phyloP scores from a whole-genome alignment of 2,797 vertebrate species.

The Danio choprae region DNA sequence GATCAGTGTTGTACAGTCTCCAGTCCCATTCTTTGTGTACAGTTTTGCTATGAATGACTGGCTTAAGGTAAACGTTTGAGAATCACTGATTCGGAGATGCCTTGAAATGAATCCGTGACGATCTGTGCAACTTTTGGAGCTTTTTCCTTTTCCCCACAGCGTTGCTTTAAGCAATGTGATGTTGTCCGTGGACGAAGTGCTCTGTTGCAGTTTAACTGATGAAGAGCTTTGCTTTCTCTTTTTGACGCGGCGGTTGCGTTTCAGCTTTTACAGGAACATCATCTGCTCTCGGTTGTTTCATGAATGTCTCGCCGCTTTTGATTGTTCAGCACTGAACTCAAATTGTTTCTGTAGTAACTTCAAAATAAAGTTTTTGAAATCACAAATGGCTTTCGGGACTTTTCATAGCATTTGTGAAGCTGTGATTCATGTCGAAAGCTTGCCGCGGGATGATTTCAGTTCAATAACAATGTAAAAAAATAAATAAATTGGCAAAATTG shows the following conservation, averaged over 20 bases:
- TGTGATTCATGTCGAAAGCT: too few relatives aligned
- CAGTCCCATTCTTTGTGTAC: conserved; percentile 35
- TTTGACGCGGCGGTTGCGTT: conserved; percentile 43
- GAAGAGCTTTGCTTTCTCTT: conserved; percentile 51
- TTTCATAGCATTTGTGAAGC: background rate
- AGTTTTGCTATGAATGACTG: conserved; percentile 46
- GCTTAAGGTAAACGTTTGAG: conserved; percentile 34
- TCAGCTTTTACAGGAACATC: conserved; percentile 55
- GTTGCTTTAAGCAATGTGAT: conserved; percentile 37
- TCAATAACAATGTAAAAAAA: too few relatives aligned
- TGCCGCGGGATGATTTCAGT: too few relatives aligned
- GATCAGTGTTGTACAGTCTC: conserved; percentile 55
- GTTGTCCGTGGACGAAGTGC: conserved; percentile 29
- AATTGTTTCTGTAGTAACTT: conserved; percentile 68
- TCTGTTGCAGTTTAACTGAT: conserved; percentile 45
- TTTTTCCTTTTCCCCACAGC: background rate
- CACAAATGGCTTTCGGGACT: background rate
- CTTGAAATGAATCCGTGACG: conserved; percentile 43
- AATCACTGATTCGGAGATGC: conserved; percentile 41
- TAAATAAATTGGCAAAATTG: too few relatives aligned
- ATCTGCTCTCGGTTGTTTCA: conserved; percentile 27
- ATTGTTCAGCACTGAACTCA: conserved; percentile 60
- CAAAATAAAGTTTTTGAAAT: conserved; percentile 79
- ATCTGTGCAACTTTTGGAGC: conserved; percentile 5
- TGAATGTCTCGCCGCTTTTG: conserved; percentile 56